Evolutionary conservation across 30 jellyfish, hydroid and myxozoan genomes (phyloP).

Genomic region (Hydractinia echinata): DNA sequence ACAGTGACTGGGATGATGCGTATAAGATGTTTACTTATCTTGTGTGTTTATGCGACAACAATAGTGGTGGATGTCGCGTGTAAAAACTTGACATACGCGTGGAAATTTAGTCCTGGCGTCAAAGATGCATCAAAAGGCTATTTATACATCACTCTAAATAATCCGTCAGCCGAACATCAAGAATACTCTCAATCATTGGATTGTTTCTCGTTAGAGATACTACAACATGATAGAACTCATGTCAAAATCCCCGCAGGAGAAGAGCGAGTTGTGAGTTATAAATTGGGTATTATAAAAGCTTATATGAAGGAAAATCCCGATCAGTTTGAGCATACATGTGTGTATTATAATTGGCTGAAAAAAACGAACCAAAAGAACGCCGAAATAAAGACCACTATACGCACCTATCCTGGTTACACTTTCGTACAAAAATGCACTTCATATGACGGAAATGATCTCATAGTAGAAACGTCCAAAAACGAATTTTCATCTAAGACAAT

Average conservation of each 20-base stretch:
- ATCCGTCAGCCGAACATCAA: background rate
- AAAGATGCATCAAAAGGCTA: background rate
- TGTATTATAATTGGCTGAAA: background rate
- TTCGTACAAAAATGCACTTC: conserved; percentile 3
- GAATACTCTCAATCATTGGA: background rate
- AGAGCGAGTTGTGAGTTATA: background rate
- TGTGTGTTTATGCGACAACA: too few species aligned
- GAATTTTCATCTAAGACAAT: background rate
- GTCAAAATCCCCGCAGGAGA: background rate
- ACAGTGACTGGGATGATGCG: too few species aligned
- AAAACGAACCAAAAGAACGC: background rate
- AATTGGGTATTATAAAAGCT: background rate
- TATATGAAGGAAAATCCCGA: background rate
- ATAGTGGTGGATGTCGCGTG: too few species aligned
- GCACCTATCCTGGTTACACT: background rate
- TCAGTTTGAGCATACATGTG: conserved; percentile 2
- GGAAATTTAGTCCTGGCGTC: background rate
- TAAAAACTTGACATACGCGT: background rate
- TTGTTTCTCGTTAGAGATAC: background rate
- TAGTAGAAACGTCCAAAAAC: background rate
- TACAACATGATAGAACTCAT: background rate
- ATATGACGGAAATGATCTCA: background rate
- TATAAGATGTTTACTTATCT: too few species aligned
- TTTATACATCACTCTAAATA: background rate
- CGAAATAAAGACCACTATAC: background rate